Evolutionary conservation across 2,113 vertebrate species (phyloP).

Genomic region (Atractosteus spatula): DNA sequence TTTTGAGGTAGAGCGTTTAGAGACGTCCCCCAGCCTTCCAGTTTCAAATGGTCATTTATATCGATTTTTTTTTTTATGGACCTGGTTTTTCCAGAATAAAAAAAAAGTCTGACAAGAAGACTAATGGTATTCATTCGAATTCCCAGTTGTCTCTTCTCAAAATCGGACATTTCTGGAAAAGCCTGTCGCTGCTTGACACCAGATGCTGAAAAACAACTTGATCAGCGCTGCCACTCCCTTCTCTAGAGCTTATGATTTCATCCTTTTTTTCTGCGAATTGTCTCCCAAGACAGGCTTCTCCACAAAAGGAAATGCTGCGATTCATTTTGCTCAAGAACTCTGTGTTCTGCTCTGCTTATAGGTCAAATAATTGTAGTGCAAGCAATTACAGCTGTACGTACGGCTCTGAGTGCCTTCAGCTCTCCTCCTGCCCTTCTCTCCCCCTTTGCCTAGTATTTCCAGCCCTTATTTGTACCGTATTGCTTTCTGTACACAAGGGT

Average conservation of each 20-base stretch:
- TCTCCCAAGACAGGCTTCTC: conserved; percentile 4
- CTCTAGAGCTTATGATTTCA: not conserved
- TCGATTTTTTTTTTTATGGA: not conserved
- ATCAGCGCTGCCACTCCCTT: conserved; percentile 3
- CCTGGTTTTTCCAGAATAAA: too few species aligned
- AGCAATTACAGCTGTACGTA: not conserved
- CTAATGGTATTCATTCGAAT: conserved; percentile 8
- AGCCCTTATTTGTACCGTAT: conserved; percentile 62
- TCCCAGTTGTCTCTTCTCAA: conserved; percentile 6
- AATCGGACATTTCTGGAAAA: conserved; percentile 8
- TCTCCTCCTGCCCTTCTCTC: conserved; percentile 23
- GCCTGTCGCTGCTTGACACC: not conserved
- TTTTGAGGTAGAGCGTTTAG: too few species aligned
- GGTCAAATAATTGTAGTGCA: not conserved
- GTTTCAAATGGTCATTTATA: too few species aligned
- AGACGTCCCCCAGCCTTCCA: too few species aligned
- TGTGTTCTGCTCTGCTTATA: conserved; percentile 16
- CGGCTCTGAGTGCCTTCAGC: not conserved
- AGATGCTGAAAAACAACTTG: not conserved
- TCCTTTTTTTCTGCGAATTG: too few species aligned
- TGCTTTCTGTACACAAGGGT: conserved; percentile 39
- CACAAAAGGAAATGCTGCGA: conserved; percentile 40
- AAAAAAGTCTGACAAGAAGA: not conserved
- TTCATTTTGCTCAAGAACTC: conserved; percentile 30
- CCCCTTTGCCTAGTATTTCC: conserved; percentile 46